Conservation (phyloP, 1,140 invertebrate species). For the Drosophila hydei region DNA sequence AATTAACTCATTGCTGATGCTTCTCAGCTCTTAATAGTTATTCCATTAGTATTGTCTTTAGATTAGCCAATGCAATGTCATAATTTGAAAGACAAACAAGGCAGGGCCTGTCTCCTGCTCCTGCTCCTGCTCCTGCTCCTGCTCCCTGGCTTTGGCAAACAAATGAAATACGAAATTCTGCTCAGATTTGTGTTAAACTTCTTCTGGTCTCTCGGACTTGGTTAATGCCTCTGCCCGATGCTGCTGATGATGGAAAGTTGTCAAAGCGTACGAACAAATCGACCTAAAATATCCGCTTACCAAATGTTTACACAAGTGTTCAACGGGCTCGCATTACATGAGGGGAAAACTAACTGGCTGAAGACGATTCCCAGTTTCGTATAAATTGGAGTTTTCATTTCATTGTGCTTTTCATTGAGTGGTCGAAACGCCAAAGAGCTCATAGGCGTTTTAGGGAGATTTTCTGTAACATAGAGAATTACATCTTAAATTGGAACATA, state of each 20-base stretch:
- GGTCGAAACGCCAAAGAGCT: too few relatives aligned
- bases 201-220: slow-evolving; percentile 15
- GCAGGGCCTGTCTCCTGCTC: neutral
- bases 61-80: slow-evolving; percentile 43
- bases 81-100: slow-evolving; percentile 70
- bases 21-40: slow-evolving; percentile 9
- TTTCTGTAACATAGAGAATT: too few relatives aligned
- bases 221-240: slow-evolving; percentile 11
- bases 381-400: slow-evolving; percentile 1
- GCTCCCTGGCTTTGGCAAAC: slow-evolving; percentile 34
- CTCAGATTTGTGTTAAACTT: slow-evolving; percentile 33
- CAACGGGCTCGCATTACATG: slow-evolving; percentile 62
- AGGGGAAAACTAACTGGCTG: neutral
- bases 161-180: slow-evolving; percentile 59
- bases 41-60: slow-evolving; percentile 60
- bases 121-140: neutral
- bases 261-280: slow-evolving; percentile 74
- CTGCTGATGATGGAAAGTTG: slow-evolving; percentile 79
- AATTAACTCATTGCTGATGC: neutral
- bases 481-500: too few relatives aligned
- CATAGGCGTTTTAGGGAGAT: too few relatives aligned
- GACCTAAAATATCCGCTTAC: slow-evolving; percentile 79
- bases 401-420: too few relatives aligned
- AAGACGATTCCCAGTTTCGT: neutral
- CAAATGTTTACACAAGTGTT: slow-evolving; percentile 82